Evolutionary conservation across 2,113 vertebrate genomes (phyloP).

Genomic region (Nannospalax galili): DNA sequence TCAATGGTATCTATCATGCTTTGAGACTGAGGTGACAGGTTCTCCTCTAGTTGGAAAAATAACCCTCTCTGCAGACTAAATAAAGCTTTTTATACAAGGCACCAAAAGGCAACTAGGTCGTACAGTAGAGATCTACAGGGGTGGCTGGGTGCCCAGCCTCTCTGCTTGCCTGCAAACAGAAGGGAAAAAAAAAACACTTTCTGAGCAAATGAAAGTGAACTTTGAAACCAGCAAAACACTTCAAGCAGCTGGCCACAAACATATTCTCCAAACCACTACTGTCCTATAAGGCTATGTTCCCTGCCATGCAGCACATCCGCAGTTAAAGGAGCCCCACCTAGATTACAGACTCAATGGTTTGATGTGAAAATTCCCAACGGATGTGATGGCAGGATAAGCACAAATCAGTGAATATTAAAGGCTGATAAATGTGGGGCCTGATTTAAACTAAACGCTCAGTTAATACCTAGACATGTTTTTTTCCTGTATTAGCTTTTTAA

Average conservation of each 20-base stretch:
- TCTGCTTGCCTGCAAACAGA: background rate
- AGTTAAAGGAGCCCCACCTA: background rate
- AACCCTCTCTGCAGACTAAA: constrained; percentile 55
- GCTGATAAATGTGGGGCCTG: too few relatives aligned
- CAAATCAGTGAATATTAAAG: background rate
- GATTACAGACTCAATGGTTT: background rate
- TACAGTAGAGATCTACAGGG: background rate
- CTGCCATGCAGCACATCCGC: background rate
- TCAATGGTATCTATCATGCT: constrained; percentile 46
- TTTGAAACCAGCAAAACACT: constrained; percentile 58
- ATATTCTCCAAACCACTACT: constrained; percentile 34
- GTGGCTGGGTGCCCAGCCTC: background rate
- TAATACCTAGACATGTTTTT: background rate
- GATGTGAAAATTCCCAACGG: constrained; percentile 13
- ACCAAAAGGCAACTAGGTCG: constrained; percentile 53
- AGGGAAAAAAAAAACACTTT: background rate
- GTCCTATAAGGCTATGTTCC: background rate
- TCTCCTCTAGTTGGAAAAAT: constrained; percentile 47
- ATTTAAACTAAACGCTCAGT: background rate
- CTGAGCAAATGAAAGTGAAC: constrained; percentile 56
- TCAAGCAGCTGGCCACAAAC: background rate
- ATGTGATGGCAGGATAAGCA: background rate
- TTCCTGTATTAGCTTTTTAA: constrained; percentile 12
- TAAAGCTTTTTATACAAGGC: constrained; percentile 57
- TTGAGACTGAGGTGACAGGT: background rate